Evolutionary conservation across 2,888 invertebrate species (phyloP).

Genomic region (Phymatocera aterrima): DNA sequence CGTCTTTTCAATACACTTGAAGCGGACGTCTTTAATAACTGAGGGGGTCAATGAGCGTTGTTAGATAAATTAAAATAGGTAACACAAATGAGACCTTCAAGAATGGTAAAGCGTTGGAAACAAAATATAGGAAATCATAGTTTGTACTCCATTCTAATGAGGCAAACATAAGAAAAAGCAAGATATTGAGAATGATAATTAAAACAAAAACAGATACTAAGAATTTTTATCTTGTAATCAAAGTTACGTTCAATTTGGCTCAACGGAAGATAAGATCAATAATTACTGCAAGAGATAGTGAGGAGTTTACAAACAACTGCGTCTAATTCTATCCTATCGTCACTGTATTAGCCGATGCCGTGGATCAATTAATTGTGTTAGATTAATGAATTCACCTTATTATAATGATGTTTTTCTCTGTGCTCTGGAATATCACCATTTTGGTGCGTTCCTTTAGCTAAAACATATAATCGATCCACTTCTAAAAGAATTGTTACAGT

Average conservation of each 20-base stretch:
- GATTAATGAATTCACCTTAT: slow-evolving; percentile 80
- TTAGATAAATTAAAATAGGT: slow-evolving; percentile 24
- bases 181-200: neutral
- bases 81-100: slow-evolving; percentile 6
- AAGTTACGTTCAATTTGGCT: neutral
- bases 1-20: slow-evolving; percentile 68
- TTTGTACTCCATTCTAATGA: neutral
- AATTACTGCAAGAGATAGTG: neutral
- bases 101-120: slow-evolving; percentile 1
- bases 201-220: neutral
- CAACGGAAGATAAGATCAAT: neutral
- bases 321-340: neutral
- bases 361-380: slow-evolving; percentile 38
- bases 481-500: slow-evolving; percentile 55
- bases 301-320: neutral
- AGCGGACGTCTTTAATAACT: slow-evolving; percentile 68
- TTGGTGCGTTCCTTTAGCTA: slow-evolving; percentile 82
- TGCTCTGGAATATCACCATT: slow-evolving; percentile 84
- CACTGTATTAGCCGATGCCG: neutral
- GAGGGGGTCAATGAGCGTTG: slow-evolving; percentile 51
- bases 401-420: slow-evolving; percentile 86
- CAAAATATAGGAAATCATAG: neutral
- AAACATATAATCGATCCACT: slow-evolving; percentile 49
- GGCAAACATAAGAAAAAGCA: neutral
- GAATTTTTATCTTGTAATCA: neutral